Base-by-base conservation (phyloP, 30 jellyfish, hydroid and myxozoan genomes). In the Catostylus mosaicus region DNA sequence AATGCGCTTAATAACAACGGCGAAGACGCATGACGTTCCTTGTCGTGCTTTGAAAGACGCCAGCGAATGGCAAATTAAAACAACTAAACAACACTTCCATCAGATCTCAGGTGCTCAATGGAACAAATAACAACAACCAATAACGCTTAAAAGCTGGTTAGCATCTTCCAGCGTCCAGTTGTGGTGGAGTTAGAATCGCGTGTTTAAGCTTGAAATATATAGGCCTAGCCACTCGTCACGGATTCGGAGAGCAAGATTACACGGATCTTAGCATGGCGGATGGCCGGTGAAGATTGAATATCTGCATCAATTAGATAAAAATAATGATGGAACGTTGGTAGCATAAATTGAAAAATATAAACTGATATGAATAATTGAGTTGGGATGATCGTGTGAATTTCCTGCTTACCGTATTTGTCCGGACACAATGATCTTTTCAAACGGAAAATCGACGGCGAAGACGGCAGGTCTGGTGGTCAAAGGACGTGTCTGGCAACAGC, bases 191-290 rank as follows among this genome's bases (percentile, higher is more conserved):
- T 30, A 19, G 30, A 52, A 46, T 73, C 29, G 84, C 71, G 68
- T 69, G 73, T 48, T 50, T 34, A 73, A 14, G n/a, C n/a, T 37
- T 31, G 51, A 64, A 30, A n/a, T n/a, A n/a, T n/a, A 33, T 30
- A 47, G 73, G 64, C 76, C 67, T 75, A 75, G 59, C 34, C 86
- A 57, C 65, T n/a, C 34, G 30, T 26, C 69, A 73, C 72, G 27
- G 61, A 52, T 32, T 73, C 37, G 84, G 40, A 27, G 89, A 78
- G 36, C 80, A n/a, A 72, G 89, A 78, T 47, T 38, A 78, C 60
- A 23, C 60, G 36, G 12, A 59, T 20, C 22, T 78, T 69, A 75
- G 54, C 70, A 78, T 78, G 89, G 89, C 89, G 89, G 89, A 78
- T 30, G 72, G 32, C 80, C 67, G 67, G 67, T 6, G 7, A 52